These are phyloP conservation scores for Vanessa cardui DNA, from an alignment of 2,888 invertebrate species.

Conservation along the genomic window DNA sequence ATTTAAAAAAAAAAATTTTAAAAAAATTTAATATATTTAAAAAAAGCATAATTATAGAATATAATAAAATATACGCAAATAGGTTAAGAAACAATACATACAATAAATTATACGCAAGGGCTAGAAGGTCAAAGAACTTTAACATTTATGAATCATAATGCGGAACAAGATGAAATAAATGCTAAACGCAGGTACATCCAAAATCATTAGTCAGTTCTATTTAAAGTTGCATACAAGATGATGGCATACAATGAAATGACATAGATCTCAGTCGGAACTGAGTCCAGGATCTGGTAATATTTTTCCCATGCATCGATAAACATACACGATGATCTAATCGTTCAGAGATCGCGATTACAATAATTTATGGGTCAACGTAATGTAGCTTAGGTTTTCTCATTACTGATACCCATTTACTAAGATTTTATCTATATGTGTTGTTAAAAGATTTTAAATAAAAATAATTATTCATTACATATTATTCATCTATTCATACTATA, in stretches of 20 bases:
- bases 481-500: no score
- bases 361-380: slow-evolving; percentile 32
- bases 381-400: slow-evolving; percentile 19
- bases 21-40: no score
- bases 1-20: no score
- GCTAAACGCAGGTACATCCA: slow-evolving; percentile 17
- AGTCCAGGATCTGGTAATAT: slow-evolving; percentile 46
- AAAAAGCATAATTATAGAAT: no score
- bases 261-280: slow-evolving; percentile 53
- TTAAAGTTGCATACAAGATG: slow-evolving; percentile 43
- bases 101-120: neutral
- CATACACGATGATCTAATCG: slow-evolving; percentile 48
- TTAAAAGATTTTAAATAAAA: slow-evolving; percentile 1
- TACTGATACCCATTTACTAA: slow-evolving; percentile 17
- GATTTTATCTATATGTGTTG: slow-evolving; percentile 11
- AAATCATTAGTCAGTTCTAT: slow-evolving; percentile 26
- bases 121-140: slow-evolving; percentile 13
- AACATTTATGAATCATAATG: slow-evolving; percentile 14
- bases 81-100: neutral
- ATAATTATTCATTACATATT: no score
- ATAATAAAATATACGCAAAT: no score
- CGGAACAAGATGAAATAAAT: slow-evolving; percentile 14
- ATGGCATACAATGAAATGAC: slow-evolving; percentile 45
- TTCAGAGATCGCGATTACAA: slow-evolving; percentile 27
- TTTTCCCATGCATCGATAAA: slow-evolving; percentile 45